Evolutionary conservation across 2,113 vertebrate species (phyloP), one percentile per base, ranked within the genome.

Genomic region (Thoracochromis brauschi): DNA sequence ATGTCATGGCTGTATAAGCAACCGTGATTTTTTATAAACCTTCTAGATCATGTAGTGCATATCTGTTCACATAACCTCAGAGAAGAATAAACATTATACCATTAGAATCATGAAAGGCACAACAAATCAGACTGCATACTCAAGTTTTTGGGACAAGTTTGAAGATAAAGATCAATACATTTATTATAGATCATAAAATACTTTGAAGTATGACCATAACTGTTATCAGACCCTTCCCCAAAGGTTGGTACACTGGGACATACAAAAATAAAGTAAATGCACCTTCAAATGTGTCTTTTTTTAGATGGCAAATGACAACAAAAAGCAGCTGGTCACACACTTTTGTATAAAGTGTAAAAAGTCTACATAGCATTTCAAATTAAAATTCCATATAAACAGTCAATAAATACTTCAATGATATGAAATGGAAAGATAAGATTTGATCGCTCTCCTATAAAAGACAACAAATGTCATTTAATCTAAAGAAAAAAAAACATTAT

Each of bases 151-250:
- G 26, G 42, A 49, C 71, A 78, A 19, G 26, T 8, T 49, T 13
- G 16, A 78, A 35, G 16, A 68, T 65, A n/a, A 24, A 31, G 11
- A 51, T 35, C 29, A 55, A 53, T 38, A 3, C 7, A 86, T 93
- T 91, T 89, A 91, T 89, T 33, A 49, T 8, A 86, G 13, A 79
- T 88, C 21, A 68, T 85, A 31, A 84, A 89, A 80, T 26, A 68
- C 10, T 7, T 81, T 78, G 19, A 19, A 83, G 60, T 57, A 19
- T 47, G 53, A n/a, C 45, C 45, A 31, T 9, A 80, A 1, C 31
- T 38, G 26, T 49, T 53, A 2, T n/a, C n/a, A 60, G 31, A 78
- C 17, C 24, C 17, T 80, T 29, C 40, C 9, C 14, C 68, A 79
- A 12, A 82, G 42, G 16, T 2, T 49, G 13, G n/a, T 24, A 35